A percentile compares a stretch with the other conserved stretches of the same genome.
phyloP scores from a whole-genome alignment of 2,797 vertebrate species.

The Petrocephalus schoutedeni region DNA sequence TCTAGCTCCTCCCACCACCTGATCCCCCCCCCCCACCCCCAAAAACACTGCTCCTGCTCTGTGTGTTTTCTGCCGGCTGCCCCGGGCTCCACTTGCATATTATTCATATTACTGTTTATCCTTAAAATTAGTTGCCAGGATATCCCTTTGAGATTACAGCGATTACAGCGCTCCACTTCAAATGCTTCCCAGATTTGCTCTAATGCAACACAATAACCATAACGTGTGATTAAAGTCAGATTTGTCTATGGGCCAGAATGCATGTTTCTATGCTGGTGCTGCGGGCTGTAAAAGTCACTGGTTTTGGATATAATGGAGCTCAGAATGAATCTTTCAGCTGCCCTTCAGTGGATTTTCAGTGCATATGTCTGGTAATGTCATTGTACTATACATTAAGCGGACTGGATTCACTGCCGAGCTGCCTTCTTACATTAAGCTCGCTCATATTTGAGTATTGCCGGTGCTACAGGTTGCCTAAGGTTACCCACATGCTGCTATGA shows the following conservation, averaged over 20 bases:
- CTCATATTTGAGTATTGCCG: background rate
- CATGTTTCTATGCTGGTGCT: background rate
- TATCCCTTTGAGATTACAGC: slow-evolving; percentile 64
- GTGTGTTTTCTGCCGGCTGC: slow-evolving; percentile 35
- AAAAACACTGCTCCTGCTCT: background rate
- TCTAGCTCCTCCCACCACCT: slow-evolving; percentile 25
- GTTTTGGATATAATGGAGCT: slow-evolving; percentile 39
- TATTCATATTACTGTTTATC: slow-evolving; percentile 68
- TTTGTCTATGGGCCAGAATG: slow-evolving; percentile 25
- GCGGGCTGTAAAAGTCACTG: slow-evolving; percentile 9
- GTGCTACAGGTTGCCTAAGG: background rate
- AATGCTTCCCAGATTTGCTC: slow-evolving; percentile 60
- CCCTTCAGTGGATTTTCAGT: slow-evolving; percentile 30
- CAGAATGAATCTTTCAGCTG: slow-evolving; percentile 33
- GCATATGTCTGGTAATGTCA: slow-evolving; percentile 34
- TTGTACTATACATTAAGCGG: slow-evolving; percentile 33
- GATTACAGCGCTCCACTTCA: slow-evolving; percentile 63
- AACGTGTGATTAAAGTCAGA: slow-evolving; percentile 30
- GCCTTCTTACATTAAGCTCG: background rate
- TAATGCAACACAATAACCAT: slow-evolving; percentile 47
- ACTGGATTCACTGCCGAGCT: background rate
- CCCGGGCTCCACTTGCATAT: slow-evolving; percentile 53
- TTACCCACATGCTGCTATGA: background rate
- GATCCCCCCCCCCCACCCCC: too few species aligned
- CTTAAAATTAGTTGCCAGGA: slow-evolving; percentile 67